Conservation (phyloP, 2,797 vertebrate species). For the Emydoidea blandingii region DNA sequence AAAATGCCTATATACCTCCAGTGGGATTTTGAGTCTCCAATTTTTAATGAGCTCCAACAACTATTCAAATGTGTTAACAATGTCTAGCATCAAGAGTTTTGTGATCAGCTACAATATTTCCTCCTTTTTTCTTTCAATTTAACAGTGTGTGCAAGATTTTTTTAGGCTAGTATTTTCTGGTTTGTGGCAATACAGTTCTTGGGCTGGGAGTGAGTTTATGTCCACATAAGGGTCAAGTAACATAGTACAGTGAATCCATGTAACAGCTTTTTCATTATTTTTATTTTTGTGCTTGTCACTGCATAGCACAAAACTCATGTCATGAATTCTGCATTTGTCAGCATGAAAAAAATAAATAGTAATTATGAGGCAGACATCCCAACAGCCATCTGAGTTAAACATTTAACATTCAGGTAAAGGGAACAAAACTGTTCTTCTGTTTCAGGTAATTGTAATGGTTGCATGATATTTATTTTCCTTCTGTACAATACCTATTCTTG, state of each 20-base stretch:
- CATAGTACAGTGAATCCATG: not conserved
- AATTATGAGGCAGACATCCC: not conserved
- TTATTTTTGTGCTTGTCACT: not conserved
- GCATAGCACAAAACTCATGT: not conserved
- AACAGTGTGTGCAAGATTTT: not conserved
- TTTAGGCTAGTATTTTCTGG: not conserved
- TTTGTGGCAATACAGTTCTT: not conserved
- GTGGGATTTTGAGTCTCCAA: not conserved
- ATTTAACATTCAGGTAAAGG: not conserved
- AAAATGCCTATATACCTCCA: not conserved
- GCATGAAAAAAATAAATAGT: not conserved
- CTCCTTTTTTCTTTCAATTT: not conserved
- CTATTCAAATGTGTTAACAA: not conserved
- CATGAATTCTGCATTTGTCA: not conserved
- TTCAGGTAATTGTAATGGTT: not conserved
- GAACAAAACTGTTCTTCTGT: not conserved
- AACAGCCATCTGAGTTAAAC: not conserved
- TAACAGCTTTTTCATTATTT: not conserved
- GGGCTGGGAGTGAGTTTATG: not conserved
- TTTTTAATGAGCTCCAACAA: not conserved
- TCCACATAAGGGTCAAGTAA: rapidly evolving
- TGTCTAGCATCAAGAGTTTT: not conserved
- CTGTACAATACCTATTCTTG: not conserved
- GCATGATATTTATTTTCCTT: not conserved
- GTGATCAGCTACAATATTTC: not conserved